A percentile compares a stretch with the other conserved stretches of the same genome.
Conservation (phyloP, 2,797 vertebrate genomes). For the Pangasius djambal region DNA sequence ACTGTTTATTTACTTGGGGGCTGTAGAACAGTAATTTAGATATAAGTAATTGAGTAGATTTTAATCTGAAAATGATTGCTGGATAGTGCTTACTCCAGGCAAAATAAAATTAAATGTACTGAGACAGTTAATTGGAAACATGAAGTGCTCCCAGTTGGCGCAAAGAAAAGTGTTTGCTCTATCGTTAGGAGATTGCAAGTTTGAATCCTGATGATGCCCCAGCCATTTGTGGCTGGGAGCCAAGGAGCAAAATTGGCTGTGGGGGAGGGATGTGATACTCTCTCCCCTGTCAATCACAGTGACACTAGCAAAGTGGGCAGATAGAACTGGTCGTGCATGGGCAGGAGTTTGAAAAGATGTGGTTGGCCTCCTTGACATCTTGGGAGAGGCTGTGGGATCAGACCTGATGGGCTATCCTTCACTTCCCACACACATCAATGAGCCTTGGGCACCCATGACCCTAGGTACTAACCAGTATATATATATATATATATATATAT, state of each 20-base stretch:
- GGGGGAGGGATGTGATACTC: not conserved
- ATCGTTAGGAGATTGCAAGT: not conserved
- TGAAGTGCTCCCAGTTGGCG: not conserved
- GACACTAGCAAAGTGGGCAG: not conserved
- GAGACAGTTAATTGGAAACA: not conserved
- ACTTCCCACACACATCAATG: too few relatives aligned
- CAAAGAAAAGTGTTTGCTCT: not conserved
- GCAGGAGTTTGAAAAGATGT: not conserved
- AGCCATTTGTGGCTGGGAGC: not conserved
- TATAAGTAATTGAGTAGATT: not conserved
- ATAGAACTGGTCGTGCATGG: not conserved
- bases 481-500: too few relatives aligned
- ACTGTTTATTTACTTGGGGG: not conserved
- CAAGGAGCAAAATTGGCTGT: too few relatives aligned
- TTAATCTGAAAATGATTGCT: not conserved
- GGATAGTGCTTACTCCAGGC: not conserved
- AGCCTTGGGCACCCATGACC: too few relatives aligned
- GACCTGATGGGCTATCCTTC: not conserved
- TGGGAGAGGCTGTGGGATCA: not conserved
- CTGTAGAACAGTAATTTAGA: not conserved
- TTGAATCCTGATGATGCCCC: not conserved
- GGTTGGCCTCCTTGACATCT: not conserved
- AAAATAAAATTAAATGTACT: not conserved
- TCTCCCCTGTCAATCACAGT: not conserved
- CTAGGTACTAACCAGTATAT: too few relatives aligned